These are phyloP conservation scores for Pimephales promelas DNA, from an alignment of 2,113 vertebrate genomes.

Conservation along the genomic window DNA sequence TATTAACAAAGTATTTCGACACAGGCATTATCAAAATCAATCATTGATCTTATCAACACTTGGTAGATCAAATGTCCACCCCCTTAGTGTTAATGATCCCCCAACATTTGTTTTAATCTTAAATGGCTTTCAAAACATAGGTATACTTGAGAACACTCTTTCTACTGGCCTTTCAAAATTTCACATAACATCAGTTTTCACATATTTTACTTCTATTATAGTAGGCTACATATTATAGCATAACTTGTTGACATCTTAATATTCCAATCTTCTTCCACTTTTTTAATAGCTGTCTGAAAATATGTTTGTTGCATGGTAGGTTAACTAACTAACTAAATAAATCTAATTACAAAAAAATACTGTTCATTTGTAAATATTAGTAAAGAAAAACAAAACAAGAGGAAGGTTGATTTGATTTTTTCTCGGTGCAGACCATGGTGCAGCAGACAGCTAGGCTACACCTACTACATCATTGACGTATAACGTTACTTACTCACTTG, in stretches of 20 bases:
- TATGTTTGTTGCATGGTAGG: not conserved
- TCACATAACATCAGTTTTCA: not conserved
- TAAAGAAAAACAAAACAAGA: not conserved
- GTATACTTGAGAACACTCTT: not conserved
- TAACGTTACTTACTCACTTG: not conserved
- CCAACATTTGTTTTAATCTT: too few species aligned
- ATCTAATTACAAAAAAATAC: too few species aligned
- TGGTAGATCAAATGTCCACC: not conserved
- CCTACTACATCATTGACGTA: not conserved
- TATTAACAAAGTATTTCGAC: not conserved
- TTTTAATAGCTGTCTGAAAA: not conserved
- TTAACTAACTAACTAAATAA: too few species aligned
- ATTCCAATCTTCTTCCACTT: not conserved
- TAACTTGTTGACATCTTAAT: not conserved
- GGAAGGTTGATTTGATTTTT: not conserved
- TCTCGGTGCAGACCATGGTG: too few species aligned
- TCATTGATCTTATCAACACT: not conserved
- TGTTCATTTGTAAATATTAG: too few species aligned
- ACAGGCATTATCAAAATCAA: not conserved
- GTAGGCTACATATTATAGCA: not conserved
- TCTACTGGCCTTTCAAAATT: not conserved
- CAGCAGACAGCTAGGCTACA: too few species aligned
- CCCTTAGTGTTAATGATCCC: too few species aligned
- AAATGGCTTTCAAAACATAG: too few species aligned
- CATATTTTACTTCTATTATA: not conserved